Conservation (phyloP, 2,113 vertebrate genomes). For the Chaetops frenatus region DNA sequence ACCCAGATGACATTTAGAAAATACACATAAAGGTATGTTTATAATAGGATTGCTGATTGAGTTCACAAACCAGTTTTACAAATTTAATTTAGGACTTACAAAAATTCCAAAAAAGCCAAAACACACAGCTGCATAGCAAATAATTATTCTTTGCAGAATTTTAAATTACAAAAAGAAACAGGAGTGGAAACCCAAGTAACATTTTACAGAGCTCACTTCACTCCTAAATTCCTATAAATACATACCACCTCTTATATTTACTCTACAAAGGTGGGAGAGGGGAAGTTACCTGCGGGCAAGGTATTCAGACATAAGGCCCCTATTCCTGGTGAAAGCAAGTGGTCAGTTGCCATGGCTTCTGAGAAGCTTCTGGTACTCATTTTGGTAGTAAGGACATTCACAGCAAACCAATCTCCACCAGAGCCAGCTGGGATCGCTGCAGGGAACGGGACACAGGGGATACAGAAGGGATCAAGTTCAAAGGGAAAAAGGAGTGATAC, state of each 20-base stretch:
- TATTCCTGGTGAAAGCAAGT: constrained; percentile 71
- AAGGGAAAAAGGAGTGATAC: constrained; percentile 70
- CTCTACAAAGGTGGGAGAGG: constrained; percentile 31
- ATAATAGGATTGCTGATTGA: not conserved
- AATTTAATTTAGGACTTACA: not conserved
- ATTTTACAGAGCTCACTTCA: not conserved
- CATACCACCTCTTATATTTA: constrained; percentile 37
- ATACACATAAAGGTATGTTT: not conserved
- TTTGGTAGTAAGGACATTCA: constrained; percentile 67
- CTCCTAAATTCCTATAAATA: not conserved
- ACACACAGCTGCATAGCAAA: not conserved
- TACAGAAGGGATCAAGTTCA: constrained; percentile 68
- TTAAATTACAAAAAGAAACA: not conserved
- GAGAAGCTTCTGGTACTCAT: constrained; percentile 64
- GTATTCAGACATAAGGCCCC: constrained; percentile 72
- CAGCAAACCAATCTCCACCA: constrained; percentile 72
- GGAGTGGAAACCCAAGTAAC: not conserved
- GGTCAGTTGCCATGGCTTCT: constrained; percentile 69
- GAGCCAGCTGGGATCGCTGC: constrained; percentile 69
- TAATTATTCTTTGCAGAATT: not conserved
- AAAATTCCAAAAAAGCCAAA: not conserved
- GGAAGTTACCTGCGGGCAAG: constrained; percentile 72
- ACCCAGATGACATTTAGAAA: not conserved
- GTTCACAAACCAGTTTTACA: not conserved
- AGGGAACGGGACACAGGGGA: constrained; percentile 70